Evolutionary conservation across 1,140 invertebrate genomes (phyloP).

Genomic region (Schlechtendalia chinensis): DNA sequence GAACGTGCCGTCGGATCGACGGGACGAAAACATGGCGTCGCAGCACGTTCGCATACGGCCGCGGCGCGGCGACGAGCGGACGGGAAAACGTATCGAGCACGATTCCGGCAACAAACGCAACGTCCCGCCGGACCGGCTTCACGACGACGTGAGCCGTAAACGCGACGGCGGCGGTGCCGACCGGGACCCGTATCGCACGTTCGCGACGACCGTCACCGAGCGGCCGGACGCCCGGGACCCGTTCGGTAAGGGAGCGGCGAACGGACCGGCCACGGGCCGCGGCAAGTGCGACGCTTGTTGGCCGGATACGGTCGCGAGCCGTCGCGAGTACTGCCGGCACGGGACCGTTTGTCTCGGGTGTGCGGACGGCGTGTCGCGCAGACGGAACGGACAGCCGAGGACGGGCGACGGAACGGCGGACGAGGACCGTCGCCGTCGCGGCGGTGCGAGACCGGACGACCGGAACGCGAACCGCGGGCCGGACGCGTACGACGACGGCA

Average conservation of each 20-base stretch:
- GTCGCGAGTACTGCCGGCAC: no score
- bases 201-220: not conserved
- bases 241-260: no score
- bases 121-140: not conserved
- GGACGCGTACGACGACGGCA: not conserved
- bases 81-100: not conserved
- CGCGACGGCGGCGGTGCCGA: not conserved
- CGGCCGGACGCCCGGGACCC: not conserved
- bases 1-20: not conserved
- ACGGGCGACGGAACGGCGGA: not conserved
- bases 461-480: no score
- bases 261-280: no score
- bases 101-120: not conserved
- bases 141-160: not conserved
- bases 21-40: not conserved
- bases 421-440: not conserved
- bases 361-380: not conserved
- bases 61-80: no score
- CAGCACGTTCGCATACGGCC: not conserved
- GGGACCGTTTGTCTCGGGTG: not conserved
- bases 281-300: no score
- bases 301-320: no score
- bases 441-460: not conserved
- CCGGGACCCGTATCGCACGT: not conserved
- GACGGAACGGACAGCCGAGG: not conserved